phyloP scores from a whole-genome alignment of 2,888 invertebrate genomes.

The Cremastinae sp. region DNA sequence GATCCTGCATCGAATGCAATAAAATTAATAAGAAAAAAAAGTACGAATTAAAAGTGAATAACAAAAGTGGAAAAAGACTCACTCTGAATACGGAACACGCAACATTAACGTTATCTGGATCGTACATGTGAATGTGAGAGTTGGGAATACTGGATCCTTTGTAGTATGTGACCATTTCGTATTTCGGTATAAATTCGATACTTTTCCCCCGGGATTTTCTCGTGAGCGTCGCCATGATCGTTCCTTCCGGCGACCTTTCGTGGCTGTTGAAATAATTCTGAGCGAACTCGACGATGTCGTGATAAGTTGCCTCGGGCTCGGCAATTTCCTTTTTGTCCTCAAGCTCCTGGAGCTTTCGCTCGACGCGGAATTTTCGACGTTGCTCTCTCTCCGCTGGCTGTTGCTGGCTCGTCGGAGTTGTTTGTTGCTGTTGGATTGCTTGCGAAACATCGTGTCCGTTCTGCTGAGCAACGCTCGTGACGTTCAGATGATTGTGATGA shows the following conservation, averaged over 20 bases:
- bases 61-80: slow-evolving; percentile 76
- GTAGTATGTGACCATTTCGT: slow-evolving; percentile 95
- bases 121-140: slow-evolving; percentile 96
- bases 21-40: neutral
- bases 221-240: slow-evolving; percentile 92
- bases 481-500: slow-evolving; percentile 62
- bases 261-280: slow-evolving; percentile 95
- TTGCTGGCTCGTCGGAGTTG: slow-evolving; percentile 68
- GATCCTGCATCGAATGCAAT: slow-evolving; percentile 83
- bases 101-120: slow-evolving; percentile 94
- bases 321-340: slow-evolving; percentile 83
- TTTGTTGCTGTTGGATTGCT: slow-evolving; percentile 60
- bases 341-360: slow-evolving; percentile 91
- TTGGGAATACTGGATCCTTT: slow-evolving; percentile 94
- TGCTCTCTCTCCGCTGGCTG: slow-evolving; percentile 87
- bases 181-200: slow-evolving; percentile 91
- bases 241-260: slow-evolving; percentile 92
- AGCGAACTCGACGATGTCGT: slow-evolving; percentile 96
- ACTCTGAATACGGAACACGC: slow-evolving; percentile 95
- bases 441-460: slow-evolving; percentile 62
- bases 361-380: slow-evolving; percentile 91
- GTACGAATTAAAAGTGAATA: no score
- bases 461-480: slow-evolving; percentile 61
- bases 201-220: slow-evolving; percentile 87
- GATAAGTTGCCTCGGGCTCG: slow-evolving; percentile 82